Evolutionary conservation across 2,113 vertebrate species (phyloP).

Genomic region (Pterocles orientalis): DNA sequence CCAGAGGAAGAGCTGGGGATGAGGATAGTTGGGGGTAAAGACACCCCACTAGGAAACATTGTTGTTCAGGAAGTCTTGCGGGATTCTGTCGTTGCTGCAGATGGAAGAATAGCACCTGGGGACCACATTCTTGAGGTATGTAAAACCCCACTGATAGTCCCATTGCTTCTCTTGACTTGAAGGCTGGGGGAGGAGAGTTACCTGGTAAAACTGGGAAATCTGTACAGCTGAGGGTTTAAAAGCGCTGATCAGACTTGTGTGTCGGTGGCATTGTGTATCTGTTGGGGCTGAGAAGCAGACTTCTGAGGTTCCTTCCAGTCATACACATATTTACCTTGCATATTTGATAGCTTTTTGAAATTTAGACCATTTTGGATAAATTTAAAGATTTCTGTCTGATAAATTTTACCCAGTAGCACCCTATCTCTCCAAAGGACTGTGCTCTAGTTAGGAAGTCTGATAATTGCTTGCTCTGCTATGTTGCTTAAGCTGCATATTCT

Average conservation of each 20-base stretch:
- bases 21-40: constrained; percentile 90
- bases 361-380: neutral
- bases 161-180: neutral
- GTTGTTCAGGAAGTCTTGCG: constrained; percentile 88
- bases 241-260: neutral
- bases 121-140: constrained; percentile 92
- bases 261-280: neutral
- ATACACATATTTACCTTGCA: neutral
- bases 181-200: neutral
- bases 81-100: constrained; percentile 82
- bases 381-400: neutral
- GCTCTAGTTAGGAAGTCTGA: neutral
- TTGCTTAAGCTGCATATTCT: constrained; percentile 44
- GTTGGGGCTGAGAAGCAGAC: neutral
- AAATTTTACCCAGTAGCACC: neutral
- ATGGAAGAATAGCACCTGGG: constrained; percentile 88
- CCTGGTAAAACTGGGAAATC: neutral
- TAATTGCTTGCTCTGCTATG: neutral
- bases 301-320: neutral
- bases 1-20: constrained; percentile 86
- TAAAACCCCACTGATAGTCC: neutral
- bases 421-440: neutral
- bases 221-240: neutral
- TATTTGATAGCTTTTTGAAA: neutral
- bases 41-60: constrained; percentile 90